These are phyloP conservation scores for Erannis defoliaria DNA, from an alignment of 2,888 invertebrate species.

Conservation along the genomic window DNA sequence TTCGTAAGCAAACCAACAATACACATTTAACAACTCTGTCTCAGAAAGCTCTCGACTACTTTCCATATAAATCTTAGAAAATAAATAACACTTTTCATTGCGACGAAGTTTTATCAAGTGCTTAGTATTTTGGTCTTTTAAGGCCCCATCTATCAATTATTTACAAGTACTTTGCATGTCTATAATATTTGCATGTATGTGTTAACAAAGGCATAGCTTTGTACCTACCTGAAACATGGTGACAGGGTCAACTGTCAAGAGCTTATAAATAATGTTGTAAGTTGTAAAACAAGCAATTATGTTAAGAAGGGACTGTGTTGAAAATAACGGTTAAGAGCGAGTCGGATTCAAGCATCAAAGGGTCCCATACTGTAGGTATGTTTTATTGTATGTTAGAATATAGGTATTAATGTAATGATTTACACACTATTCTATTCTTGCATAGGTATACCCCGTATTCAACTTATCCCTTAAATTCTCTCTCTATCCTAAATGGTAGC, in stretches of 20 bases:
- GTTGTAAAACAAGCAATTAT: slow-evolving; percentile 29
- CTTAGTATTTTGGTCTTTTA: neutral
- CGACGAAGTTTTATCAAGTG: slow-evolving; percentile 1
- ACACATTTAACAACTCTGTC: slow-evolving; percentile 4
- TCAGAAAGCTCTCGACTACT: neutral
- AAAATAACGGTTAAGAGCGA: too few species aligned
- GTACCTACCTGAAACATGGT: slow-evolving; percentile 44
- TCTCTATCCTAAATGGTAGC: too few species aligned
- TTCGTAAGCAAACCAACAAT: slow-evolving; percentile 48
- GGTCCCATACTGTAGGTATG: neutral
- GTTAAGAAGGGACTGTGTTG: neutral
- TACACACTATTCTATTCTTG: too few species aligned
- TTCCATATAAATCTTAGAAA: neutral
- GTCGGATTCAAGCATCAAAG: too few species aligned
- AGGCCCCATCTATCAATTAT: slow-evolving; percentile 55
- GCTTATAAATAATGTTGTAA: slow-evolving; percentile 21
- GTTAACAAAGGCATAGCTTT: slow-evolving; percentile 59
- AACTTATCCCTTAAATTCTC: too few species aligned
- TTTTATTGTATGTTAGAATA: neutral
- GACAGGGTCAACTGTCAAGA: slow-evolving; percentile 18
- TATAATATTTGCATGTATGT: slow-evolving; percentile 63
- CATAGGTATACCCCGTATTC: too few species aligned
- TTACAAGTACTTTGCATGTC: slow-evolving; percentile 37
- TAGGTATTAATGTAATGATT: too few species aligned
- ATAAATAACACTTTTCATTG: neutral